These are phyloP conservation scores for Ceratitis capitata DNA, from an alignment of 1,140 invertebrate species.

Conservation along the genomic window DNA sequence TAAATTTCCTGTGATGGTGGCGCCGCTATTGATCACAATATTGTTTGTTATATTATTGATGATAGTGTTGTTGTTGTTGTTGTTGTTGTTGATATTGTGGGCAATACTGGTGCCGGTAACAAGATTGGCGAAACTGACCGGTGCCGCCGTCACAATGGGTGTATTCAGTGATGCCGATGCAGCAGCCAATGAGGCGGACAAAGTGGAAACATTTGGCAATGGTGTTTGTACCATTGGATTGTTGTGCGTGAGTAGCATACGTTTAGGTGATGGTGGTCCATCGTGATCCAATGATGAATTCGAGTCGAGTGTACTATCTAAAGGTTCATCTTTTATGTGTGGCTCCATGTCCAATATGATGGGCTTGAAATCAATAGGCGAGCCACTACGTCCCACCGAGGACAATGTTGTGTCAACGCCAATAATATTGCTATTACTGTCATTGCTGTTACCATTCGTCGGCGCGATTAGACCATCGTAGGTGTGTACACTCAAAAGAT, in stretches of 20 bases:
- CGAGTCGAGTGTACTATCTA: conserved; percentile 53
- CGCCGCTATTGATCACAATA: conserved; percentile 44
- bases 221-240: conserved; percentile 50
- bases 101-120: conserved; percentile 42
- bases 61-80: neutral
- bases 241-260: conserved; percentile 44
- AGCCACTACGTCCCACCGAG: conserved; percentile 65
- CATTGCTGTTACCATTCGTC: conserved; percentile 52
- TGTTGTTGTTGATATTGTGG: neutral
- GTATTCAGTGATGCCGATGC: conserved; percentile 56
- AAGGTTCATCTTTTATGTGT: conserved; percentile 60
- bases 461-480: conserved; percentile 56
- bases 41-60: conserved; percentile 26
- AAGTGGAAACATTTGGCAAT: conserved; percentile 53
- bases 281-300: conserved; percentile 57
- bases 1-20: conserved; percentile 53
- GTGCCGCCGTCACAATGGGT: conserved; percentile 52
- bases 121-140: conserved; percentile 47
- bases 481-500: conserved; percentile 56
- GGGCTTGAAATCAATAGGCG: conserved; percentile 77
- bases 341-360: conserved; percentile 58
- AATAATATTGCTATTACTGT: conserved; percentile 55
- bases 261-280: conserved; percentile 57
- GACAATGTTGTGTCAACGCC: conserved; percentile 58
- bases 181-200: conserved; percentile 56